Base-by-base conservation (phyloP, 1,140 invertebrate genomes). In the Antheraea mylitta region DNA sequence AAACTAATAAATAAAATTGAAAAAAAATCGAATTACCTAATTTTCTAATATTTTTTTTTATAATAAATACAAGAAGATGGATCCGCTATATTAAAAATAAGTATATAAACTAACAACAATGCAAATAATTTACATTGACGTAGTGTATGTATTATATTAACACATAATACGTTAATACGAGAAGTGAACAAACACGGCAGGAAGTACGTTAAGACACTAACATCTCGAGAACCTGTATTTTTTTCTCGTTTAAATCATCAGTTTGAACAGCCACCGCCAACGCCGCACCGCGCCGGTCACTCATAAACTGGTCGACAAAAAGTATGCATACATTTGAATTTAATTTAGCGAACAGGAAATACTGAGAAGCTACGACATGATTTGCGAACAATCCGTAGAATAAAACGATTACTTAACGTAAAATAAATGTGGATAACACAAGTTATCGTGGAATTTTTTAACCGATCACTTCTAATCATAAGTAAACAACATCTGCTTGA, bases 251-350 rank as follows among this genome's bases (percentile, higher is more conserved):
- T 48, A 61, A 65, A 66, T 67, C 67, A 48, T 71, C 68, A 61
- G 73, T 72, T 69, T 68, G 70, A 74, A 69, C 67, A 76, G 74
- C 69, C 73, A 74, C 73, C 62, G 71, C 22, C 45, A 7, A 42
- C 38, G 38, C 38, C 11, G 38, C 8, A 8, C 45, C 67, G 70
- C 63, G 72, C 18, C 66, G 69, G 59, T 70, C 77, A 73, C 68
- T 82, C 75, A 69, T 80, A 79, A 75, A 78, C 69, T 77, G 75
- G 80, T 82, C 80, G 73, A 85, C 85, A 88, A 90, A 89, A 89
- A 89, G 79, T 86, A 87, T 86, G 88, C 83, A 90, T 90, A 90
- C 65, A 90, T 90, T 90, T 86, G 80, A 90, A 89, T 90, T 81
- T 80, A 81, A 86, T 87, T 88, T 84, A 70, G 76, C 83, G 66